These are phyloP conservation scores for Orchestia grillus DNA, from an alignment of 1,140 invertebrate species.

Conservation along the genomic window DNA sequence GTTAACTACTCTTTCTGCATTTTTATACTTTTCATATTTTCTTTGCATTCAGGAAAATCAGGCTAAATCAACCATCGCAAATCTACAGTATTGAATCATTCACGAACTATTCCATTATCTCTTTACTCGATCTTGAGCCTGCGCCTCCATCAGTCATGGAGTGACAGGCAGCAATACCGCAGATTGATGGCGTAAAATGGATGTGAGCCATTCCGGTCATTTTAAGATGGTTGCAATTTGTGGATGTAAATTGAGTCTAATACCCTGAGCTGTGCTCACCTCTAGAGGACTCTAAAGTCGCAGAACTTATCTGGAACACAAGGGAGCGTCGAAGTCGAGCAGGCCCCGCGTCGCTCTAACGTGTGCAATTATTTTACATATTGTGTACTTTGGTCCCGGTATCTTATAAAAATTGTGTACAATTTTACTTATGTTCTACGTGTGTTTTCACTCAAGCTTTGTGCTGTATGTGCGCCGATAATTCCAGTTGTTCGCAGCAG, in stretches of 20 bases:
- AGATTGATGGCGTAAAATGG: background rate
- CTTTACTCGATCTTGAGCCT: background rate
- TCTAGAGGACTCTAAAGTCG: background rate
- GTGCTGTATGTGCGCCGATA: no score
- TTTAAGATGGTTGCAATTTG: background rate
- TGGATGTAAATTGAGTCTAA: background rate
- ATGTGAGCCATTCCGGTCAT: background rate
- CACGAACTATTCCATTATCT: background rate
- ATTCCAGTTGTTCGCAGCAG: no score
- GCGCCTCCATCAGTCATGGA: background rate
- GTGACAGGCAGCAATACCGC: background rate
- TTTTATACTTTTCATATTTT: background rate
- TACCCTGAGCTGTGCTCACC: background rate
- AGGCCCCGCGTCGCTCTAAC: background rate
- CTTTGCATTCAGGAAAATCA: background rate
- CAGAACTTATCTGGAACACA: background rate
- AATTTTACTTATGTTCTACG: no score
- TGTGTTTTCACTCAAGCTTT: no score
- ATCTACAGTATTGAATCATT: background rate
- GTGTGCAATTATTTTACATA: background rate
- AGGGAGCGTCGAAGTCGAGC: no score
- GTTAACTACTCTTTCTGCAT: background rate
- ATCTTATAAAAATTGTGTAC: background rate
- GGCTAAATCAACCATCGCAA: background rate
- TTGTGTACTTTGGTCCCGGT: background rate